A percentile compares a stretch with the other conserved stretches of the same genome.
Evolutionary conservation across 1,140 invertebrate genomes (phyloP).

Genomic region (Ptiloglossa arizonensis): DNA sequence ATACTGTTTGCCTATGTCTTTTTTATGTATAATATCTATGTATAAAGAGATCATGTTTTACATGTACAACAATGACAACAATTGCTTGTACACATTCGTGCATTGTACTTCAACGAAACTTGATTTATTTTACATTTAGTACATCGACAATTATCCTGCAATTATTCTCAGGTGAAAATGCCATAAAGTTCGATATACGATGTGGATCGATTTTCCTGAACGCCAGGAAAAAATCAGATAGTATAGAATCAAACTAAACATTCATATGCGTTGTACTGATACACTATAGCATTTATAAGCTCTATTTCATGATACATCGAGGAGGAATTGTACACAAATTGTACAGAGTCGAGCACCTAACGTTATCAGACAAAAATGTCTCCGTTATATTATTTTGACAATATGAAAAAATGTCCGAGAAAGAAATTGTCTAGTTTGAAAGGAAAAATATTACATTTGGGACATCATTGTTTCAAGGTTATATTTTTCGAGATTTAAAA

Average conservation of each 20-base stretch:
- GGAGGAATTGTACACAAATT: slow-evolving; percentile 11
- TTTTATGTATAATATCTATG: slow-evolving; percentile 35
- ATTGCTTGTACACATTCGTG: slow-evolving; percentile 9
- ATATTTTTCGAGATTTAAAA: no score
- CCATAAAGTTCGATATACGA: slow-evolving; percentile 49
- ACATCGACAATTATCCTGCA: slow-evolving; percentile 37
- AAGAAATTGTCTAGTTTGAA: no score
- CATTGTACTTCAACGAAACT: slow-evolving; percentile 25
- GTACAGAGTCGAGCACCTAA: not conserved
- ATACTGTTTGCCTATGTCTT: slow-evolving; percentile 27
- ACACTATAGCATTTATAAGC: slow-evolving; percentile 23
- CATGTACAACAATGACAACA: not conserved
- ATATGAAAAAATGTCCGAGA: no score
- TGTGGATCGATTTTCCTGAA: slow-evolving; percentile 14
- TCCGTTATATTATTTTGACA: no score
- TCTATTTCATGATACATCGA: slow-evolving; percentile 9
- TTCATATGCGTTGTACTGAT: slow-evolving; percentile 13
- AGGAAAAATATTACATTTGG: no score
- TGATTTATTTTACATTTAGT: slow-evolving; percentile 31
- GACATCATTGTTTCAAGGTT: no score
- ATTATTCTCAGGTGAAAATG: slow-evolving; percentile 49
- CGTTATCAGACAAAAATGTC: no score
- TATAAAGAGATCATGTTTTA: slow-evolving; percentile 34
- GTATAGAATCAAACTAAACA: slow-evolving; percentile 31
- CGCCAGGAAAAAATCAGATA: slow-evolving; percentile 15